Conservation (phyloP, 2,797 vertebrate genomes). For the Yasuhikotakia modesta region DNA sequence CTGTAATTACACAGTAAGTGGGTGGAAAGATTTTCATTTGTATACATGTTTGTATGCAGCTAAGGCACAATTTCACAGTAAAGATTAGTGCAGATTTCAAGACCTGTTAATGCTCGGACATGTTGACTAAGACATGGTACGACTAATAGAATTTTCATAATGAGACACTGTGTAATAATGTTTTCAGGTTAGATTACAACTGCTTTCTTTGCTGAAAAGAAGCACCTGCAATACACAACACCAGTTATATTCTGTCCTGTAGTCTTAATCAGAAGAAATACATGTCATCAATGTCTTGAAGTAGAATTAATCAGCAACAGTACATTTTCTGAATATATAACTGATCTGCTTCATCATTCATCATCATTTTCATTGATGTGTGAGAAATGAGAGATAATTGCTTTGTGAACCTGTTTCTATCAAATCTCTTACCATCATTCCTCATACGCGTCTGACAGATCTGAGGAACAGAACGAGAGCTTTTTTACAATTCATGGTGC, state of each 20-base stretch:
- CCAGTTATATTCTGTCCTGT: background rate
- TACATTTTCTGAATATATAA: no score
- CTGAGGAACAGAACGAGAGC: constrained; percentile 40
- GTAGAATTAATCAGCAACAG: no score
- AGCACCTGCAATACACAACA: background rate
- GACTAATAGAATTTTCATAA: constrained; percentile 22
- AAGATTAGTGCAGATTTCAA: constrained; percentile 27
- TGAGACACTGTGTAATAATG: constrained; percentile 13
- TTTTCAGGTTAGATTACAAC: constrained; percentile 6
- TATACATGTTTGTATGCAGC: constrained; percentile 1
- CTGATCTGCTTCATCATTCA: no score
- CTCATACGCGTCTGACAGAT: constrained; percentile 36
- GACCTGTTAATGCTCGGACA: constrained; percentile 18
- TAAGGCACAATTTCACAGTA: constrained; percentile 40
- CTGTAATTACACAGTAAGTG: constrained; percentile 44
- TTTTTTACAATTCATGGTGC: constrained; percentile 36
- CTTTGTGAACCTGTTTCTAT: background rate
- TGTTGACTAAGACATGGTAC: constrained; percentile 10
- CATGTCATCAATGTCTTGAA: no score
- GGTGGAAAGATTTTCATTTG: constrained; percentile 24
- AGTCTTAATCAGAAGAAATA: background rate
- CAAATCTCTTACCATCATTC: constrained; percentile 50
- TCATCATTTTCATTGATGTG: background rate
- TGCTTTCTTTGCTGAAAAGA: constrained; percentile 10
- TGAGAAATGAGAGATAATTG: background rate